These are phyloP conservation scores for Onychomys leucogaster DNA, from an alignment of 2,797 vertebrate genomes.

Conservation along the genomic window DNA sequence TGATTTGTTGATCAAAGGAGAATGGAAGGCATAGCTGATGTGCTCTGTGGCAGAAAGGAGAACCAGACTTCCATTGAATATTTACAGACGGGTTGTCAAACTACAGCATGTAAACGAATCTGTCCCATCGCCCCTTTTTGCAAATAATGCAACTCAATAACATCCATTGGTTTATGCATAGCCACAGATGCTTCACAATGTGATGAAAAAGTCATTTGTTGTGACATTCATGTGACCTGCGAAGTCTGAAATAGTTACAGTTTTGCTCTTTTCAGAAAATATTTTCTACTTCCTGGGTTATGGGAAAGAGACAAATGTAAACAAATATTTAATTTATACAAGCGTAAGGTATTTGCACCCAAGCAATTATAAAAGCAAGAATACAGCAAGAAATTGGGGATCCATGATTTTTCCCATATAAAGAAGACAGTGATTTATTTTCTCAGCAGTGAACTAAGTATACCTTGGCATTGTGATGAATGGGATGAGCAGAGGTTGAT, in stretches of 20 bases:
- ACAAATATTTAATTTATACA: neutral
- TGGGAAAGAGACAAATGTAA: slow-evolving; percentile 1
- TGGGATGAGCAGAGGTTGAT: neutral
- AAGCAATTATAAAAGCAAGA: neutral
- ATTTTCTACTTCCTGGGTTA: neutral
- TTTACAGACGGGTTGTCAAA: neutral
- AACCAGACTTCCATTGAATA: neutral
- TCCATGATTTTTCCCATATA: neutral
- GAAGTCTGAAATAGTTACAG: slow-evolving; percentile 14
- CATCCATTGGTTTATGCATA: neutral
- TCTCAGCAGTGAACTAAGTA: neutral
- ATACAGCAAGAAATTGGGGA: neutral
- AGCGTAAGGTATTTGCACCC: neutral
- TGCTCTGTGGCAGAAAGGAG: neutral
- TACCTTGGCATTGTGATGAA: neutral
- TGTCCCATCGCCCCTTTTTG: neutral
- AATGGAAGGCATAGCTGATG: neutral
- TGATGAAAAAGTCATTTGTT: neutral
- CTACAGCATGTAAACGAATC: neutral
- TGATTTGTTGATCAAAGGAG: slow-evolving; percentile 5
- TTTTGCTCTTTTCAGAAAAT: neutral
- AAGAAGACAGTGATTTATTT: neutral
- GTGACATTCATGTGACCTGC: neutral
- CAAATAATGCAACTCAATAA: neutral
- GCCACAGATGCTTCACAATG: neutral